phyloP scores from a whole-genome alignment of 2,888 invertebrate species.

The Sipha maydis region DNA sequence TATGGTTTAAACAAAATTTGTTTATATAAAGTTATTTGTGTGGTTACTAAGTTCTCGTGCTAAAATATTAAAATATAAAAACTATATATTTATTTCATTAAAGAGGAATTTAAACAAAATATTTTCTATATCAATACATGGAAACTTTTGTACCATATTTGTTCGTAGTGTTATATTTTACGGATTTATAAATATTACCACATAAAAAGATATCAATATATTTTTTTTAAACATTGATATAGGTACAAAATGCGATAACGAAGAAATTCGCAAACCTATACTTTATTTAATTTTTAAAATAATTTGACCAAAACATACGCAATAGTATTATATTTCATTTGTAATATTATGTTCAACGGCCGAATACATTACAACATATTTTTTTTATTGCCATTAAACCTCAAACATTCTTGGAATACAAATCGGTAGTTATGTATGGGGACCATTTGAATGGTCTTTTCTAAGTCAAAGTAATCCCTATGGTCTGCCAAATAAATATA shows the following conservation, averaged over 20 bases:
- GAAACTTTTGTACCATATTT: too few relatives aligned
- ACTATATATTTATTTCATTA: too few relatives aligned
- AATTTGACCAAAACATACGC: background rate
- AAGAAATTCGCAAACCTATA: background rate
- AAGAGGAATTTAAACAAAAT: too few relatives aligned
- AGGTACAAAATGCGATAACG: background rate
- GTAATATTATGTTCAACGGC: background rate
- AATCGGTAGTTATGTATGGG: conserved; percentile 44
- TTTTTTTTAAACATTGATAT: background rate
- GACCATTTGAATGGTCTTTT: conserved; percentile 40
- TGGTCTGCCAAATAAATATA: conserved; percentile 46
- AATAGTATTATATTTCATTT: background rate
- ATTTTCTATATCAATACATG: too few relatives aligned
- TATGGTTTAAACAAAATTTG: too few relatives aligned
- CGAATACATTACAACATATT: conserved; percentile 1
- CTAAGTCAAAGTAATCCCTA: conserved; percentile 40
- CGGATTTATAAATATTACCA: too few relatives aligned
- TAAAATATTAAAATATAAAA: too few relatives aligned
- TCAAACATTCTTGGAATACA: conserved; percentile 35
- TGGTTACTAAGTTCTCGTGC: too few relatives aligned
- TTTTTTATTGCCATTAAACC: conserved; percentile 42
- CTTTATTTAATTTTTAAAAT: background rate
- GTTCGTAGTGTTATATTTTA: too few relatives aligned
- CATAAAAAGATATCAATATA: too few relatives aligned
- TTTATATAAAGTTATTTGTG: too few relatives aligned